phyloP scores from a whole-genome alignment of 2,113 vertebrate species.

The Gobio gobio region DNA sequence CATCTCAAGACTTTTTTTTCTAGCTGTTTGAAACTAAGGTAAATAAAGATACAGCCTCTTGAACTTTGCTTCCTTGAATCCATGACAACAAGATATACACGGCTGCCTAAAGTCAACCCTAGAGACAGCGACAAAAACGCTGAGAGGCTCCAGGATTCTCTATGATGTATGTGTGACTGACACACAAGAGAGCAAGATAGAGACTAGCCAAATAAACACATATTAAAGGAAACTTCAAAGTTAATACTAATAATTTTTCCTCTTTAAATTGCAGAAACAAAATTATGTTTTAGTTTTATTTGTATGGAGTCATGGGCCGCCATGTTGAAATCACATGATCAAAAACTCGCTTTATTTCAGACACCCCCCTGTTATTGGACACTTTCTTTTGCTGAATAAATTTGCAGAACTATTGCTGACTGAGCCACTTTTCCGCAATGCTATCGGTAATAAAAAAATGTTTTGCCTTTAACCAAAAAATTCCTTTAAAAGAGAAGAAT shows the following conservation, averaged over 20 bases:
- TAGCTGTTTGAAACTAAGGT: not conserved
- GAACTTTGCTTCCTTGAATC: constrained; percentile 65
- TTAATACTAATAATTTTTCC: not conserved
- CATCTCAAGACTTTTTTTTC: not conserved
- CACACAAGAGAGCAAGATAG: not conserved
- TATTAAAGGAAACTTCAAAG: not conserved
- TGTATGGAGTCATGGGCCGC: not conserved
- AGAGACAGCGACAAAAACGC: constrained; percentile 14
- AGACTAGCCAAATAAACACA: not conserved
- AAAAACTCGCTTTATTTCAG: not conserved
- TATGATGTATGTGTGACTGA: constrained; percentile 20
- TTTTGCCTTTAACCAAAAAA: too few species aligned
- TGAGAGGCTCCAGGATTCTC: not conserved
- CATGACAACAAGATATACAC: constrained; percentile 74
- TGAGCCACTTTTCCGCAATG: not conserved
- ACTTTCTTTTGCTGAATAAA: not conserved
- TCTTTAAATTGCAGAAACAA: not conserved
- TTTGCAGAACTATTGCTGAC: not conserved
- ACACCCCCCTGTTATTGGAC: too few species aligned
- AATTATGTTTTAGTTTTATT: not conserved
- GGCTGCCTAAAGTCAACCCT: constrained; percentile 71
- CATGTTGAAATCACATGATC: not conserved
- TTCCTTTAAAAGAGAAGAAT: not conserved
- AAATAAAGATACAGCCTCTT: constrained; percentile 26
- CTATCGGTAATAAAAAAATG: not conserved